A percentile compares a stretch with the other conserved stretches of the same genome.
These are phyloP conservation scores for Nasua narica DNA, from an alignment of 2,797 vertebrate species.

Conservation along the genomic window DNA sequence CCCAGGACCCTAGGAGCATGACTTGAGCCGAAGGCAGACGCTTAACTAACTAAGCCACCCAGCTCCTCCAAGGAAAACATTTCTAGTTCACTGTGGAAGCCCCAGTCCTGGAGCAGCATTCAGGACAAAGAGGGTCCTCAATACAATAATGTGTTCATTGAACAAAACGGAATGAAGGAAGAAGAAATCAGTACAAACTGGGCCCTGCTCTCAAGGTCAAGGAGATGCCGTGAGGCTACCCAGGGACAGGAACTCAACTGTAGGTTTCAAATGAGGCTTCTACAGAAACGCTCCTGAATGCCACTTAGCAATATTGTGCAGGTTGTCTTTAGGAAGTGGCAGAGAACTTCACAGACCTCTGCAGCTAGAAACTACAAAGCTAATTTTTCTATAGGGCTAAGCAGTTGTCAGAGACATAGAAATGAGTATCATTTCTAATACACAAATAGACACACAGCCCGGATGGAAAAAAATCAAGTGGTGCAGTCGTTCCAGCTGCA, in stretches of 20 bases:
- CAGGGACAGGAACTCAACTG: background rate
- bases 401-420: background rate
- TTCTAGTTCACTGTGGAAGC: background rate
- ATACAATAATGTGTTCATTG: accelerated
- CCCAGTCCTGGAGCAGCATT: accelerated
- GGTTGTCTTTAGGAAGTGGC: background rate
- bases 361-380: background rate
- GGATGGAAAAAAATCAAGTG: background rate
- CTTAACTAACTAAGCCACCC: too few species aligned
- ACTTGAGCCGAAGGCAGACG: too few species aligned
- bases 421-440: background rate
- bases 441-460: background rate
- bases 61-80: too few species aligned
- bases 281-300: background rate
- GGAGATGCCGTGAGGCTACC: background rate
- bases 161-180: background rate
- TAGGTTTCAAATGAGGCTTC: background rate
- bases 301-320: background rate
- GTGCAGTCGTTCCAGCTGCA: background rate
- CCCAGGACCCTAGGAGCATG: too few species aligned
- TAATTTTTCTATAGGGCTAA: background rate
- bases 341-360: background rate
- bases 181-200: background rate
- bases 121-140: background rate
- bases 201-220: background rate